Evolutionary conservation across 2,888 invertebrate genomes (phyloP).

Genomic region (Eurytoma adleriae): DNA sequence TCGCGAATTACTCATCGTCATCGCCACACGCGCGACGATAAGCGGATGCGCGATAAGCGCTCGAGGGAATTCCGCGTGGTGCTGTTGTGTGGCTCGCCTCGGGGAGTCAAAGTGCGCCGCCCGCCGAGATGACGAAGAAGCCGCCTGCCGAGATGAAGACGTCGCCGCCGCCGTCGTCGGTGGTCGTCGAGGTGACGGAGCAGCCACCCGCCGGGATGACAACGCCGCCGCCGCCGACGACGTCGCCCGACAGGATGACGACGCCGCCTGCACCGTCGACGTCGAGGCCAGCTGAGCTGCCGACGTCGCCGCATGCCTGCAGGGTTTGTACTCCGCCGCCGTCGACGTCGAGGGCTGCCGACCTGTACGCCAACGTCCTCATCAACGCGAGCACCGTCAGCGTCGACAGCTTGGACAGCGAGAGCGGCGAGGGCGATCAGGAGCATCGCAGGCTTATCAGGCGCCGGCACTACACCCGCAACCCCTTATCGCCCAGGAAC

Average conservation of each 20-base stretch:
- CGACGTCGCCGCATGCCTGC: no score
- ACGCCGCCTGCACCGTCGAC: no score
- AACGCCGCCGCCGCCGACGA: neutral
- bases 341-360: constrained; percentile 58
- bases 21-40: neutral
- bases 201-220: no score
- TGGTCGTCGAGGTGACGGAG: no score
- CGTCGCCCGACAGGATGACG: neutral
- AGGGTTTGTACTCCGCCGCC: neutral
- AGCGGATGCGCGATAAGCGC: constrained; percentile 1
- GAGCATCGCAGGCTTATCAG: constrained; percentile 35
- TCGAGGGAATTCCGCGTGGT: neutral
- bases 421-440: constrained; percentile 9
- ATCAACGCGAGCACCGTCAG: constrained; percentile 58
- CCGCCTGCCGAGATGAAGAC: no score
- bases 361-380: constrained; percentile 57
- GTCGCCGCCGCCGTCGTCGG: no score
- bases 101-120: neutral
- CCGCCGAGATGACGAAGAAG: neutral
- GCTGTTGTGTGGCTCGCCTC: neutral
- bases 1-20: neutral
- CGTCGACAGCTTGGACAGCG: constrained; percentile 10
- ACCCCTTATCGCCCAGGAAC: constrained; percentile 63
- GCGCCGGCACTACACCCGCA: neutral
- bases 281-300: no score